Conservation (phyloP, 2,797 vertebrate genomes). For the Setipinna tenuifilis region DNA sequence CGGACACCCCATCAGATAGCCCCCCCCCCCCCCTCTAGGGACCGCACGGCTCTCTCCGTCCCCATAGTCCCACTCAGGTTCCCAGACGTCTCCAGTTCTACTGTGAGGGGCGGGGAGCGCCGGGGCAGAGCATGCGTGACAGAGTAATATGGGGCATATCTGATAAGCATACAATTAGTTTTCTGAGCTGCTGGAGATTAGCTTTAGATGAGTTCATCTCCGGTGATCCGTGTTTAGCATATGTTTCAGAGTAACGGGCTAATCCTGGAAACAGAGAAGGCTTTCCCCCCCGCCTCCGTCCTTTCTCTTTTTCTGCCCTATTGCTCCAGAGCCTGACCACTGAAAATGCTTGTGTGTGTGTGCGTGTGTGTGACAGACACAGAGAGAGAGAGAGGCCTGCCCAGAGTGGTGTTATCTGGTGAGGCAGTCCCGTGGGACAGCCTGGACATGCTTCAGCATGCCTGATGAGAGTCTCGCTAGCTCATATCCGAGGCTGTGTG, state of each 20-base stretch:
- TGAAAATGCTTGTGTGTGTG: background rate
- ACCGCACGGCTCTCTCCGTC: too few species aligned
- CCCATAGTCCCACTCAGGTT: background rate
- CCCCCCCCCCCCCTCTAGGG: background rate
- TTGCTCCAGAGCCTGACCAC: constrained; percentile 46
- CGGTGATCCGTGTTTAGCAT: background rate
- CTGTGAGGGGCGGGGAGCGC: background rate
- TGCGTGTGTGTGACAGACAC: constrained; percentile 30
- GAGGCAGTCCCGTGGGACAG: constrained; percentile 42
- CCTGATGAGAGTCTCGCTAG: background rate
- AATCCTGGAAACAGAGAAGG: too few species aligned
- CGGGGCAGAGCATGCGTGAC: too few species aligned
- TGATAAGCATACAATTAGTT: too few species aligned
- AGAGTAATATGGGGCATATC: background rate
- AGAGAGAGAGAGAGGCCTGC: background rate
- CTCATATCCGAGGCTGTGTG: background rate
- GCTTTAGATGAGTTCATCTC: background rate
- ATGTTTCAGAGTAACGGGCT: background rate
- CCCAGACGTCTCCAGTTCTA: background rate
- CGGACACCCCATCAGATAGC: background rate
- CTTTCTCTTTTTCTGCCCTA: background rate
- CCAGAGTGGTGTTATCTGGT: constrained; percentile 43
- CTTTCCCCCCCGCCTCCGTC: background rate
- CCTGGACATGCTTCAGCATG: constrained; percentile 48
- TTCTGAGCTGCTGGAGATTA: background rate